These are phyloP conservation scores for Planiliza haematocheilus DNA, from an alignment of 2,113 vertebrate species.

Conservation along the genomic window DNA sequence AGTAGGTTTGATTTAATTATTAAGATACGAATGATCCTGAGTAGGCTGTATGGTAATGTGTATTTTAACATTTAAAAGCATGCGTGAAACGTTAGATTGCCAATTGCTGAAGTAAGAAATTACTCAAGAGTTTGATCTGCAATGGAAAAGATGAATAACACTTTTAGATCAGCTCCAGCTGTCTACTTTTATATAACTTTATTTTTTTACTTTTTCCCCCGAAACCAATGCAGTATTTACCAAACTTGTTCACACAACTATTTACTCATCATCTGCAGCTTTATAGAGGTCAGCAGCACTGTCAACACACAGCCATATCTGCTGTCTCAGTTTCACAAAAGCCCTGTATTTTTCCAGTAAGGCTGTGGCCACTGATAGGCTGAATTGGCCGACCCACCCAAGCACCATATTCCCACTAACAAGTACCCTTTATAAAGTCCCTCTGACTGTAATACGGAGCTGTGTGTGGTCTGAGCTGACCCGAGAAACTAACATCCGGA, in stretches of 20 bases:
- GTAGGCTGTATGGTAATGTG: too few species aligned
- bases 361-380: constrained; percentile 61
- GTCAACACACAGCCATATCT: constrained; percentile 27
- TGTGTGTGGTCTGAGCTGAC: constrained; percentile 75
- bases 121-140: background rate
- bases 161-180: too few species aligned
- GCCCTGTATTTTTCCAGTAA: constrained; percentile 39
- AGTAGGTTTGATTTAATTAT: background rate
- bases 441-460: constrained; percentile 58
- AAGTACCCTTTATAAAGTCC: constrained; percentile 62
- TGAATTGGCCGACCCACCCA: constrained; percentile 62
- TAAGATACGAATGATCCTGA: background rate
- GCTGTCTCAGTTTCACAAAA: constrained; percentile 28
- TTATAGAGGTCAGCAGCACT: constrained; percentile 5
- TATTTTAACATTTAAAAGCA: background rate
- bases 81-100: background rate
- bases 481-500: constrained; percentile 58
- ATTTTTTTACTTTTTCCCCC: background rate
- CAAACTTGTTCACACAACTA: background rate
- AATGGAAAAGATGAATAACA: too few species aligned
- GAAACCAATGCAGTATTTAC: background rate
- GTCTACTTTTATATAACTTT: background rate
- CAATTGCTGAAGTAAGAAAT: background rate
- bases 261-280: background rate
- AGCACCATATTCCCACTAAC: constrained; percentile 63